These are phyloP conservation scores for Caenorhabditis uteleia DNA, from an alignment of 2,888 invertebrate genomes.

Conservation along the genomic window DNA sequence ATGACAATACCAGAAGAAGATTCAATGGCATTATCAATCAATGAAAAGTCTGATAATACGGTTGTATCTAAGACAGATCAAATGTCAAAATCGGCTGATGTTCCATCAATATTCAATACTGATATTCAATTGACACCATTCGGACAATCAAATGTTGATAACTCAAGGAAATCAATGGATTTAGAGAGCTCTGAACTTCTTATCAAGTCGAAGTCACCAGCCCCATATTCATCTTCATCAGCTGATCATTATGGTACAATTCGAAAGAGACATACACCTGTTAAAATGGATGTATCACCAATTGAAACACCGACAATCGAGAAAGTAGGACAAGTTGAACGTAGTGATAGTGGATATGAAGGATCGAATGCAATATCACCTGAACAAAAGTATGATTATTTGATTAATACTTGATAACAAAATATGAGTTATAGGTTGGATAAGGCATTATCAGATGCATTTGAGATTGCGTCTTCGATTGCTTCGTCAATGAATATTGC, in stretches of 20 bases:
- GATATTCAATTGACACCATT: slow-evolving; percentile 26
- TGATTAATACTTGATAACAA: neutral
- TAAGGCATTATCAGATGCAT: slow-evolving; percentile 13
- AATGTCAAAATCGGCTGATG: neutral
- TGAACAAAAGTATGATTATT: neutral
- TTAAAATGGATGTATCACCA: slow-evolving; percentile 4
- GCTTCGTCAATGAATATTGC: slow-evolving; percentile 7
- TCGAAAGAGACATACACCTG: slow-evolving; percentile 25
- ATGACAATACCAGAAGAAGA: slow-evolving; percentile 5
- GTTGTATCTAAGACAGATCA: neutral
- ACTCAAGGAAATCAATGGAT: slow-evolving; percentile 17
- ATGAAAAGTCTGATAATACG: neutral
- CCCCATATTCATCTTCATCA: slow-evolving; percentile 38
- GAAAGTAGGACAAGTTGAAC: neutral
- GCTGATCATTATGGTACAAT: slow-evolving; percentile 50
- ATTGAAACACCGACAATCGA: neutral
- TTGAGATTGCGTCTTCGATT: slow-evolving; percentile 16
- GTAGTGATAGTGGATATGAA: slow-evolving; percentile 9
- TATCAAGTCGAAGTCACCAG: slow-evolving; percentile 42
- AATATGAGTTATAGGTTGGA: slow-evolving; percentile 15
- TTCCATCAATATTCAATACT: slow-evolving; percentile 5
- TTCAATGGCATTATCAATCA: neutral
- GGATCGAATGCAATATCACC: slow-evolving; percentile 11
- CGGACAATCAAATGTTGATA: slow-evolving; percentile 6
- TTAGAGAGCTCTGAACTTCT: slow-evolving; percentile 40